Evolutionary conservation across 2,888 invertebrate species (phyloP).

Genomic region (Latrodectus hesperus): DNA sequence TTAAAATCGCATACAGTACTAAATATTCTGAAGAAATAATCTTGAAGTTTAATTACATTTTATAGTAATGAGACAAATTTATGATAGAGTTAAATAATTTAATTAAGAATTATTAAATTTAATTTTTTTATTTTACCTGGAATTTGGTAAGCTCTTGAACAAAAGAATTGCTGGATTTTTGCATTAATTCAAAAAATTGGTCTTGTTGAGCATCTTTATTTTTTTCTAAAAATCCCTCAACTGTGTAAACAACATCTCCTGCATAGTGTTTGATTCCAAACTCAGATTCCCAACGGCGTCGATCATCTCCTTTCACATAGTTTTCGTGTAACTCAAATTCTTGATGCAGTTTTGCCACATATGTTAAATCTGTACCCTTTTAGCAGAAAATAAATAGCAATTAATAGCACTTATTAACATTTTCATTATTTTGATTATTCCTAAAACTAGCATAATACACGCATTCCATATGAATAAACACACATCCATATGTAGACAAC

Average conservation of each 20-base stretch:
- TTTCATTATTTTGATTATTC: no score
- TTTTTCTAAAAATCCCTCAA: slow-evolving; percentile 91
- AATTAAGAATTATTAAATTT: no score
- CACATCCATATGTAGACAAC: no score
- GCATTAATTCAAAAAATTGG: slow-evolving; percentile 91
- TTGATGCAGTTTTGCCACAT: slow-evolving; percentile 88
- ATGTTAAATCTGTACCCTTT: slow-evolving; percentile 88
- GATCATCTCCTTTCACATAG: slow-evolving; percentile 88
- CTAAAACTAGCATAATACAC: no score
- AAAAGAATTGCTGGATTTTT: slow-evolving; percentile 87
- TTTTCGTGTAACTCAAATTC: slow-evolving; percentile 89
- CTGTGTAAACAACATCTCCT: slow-evolving; percentile 86
- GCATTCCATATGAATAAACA: no score
- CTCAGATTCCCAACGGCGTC: slow-evolving; percentile 91
- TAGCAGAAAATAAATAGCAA: not conserved
- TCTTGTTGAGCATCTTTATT: slow-evolving; percentile 94
- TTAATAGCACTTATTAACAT: not conserved
- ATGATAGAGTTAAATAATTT: no score
- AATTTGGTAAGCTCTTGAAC: slow-evolving; percentile 83
- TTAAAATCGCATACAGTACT: not conserved
- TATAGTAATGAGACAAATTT: no score
- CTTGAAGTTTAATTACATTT: no score
- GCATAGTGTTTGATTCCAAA: slow-evolving; percentile 93
- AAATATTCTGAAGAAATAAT: not conserved
- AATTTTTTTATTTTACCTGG: slow-evolving; percentile 67